phyloP scores from a whole-genome alignment of 37 sponge, comb jelly and placozoan species.

The Eunapius fragilis region DNA sequence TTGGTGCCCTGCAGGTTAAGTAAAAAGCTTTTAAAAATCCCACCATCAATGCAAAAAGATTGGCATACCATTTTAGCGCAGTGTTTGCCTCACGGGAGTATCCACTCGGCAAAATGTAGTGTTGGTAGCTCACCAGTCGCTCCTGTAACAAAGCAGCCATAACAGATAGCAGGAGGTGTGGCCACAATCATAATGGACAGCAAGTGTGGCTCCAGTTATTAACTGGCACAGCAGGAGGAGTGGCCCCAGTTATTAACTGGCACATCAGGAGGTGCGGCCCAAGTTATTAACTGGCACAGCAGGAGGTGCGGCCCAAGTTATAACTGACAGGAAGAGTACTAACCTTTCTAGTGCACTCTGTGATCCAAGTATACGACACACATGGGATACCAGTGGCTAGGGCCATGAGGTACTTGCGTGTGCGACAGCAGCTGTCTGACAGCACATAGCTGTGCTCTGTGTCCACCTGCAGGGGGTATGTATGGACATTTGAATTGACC shows the following conservation, averaged over 20 bases:
- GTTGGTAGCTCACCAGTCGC: not conserved
- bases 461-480: conserved; percentile 2
- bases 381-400: conserved; percentile 70
- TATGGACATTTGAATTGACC: not conserved
- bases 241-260: too few relatives aligned
- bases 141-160: not conserved
- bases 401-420: conserved; percentile 58
- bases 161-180: not conserved
- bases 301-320: too few relatives aligned
- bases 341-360: conserved; percentile 55
- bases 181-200: too few relatives aligned
- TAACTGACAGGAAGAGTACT: not conserved
- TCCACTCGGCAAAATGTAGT: too few relatives aligned
- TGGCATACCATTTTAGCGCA: too few relatives aligned
- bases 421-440: conserved; percentile 54
- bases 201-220: too few relatives aligned
- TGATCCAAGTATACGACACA: conserved; percentile 53
- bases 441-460: conserved; percentile 18
- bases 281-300: too few relatives aligned
- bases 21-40: too few relatives aligned
- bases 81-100: too few relatives aligned
- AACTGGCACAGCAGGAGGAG: too few relatives aligned
- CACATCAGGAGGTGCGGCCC: too few relatives aligned
- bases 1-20: not conserved
- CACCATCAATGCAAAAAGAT: too few relatives aligned